Percentiles rank a stretch among this genome's conserved stretches.
Evolutionary conservation across 2,113 vertebrate genomes (phyloP).

Genomic region (Balaenoptera acutorostrata): DNA sequence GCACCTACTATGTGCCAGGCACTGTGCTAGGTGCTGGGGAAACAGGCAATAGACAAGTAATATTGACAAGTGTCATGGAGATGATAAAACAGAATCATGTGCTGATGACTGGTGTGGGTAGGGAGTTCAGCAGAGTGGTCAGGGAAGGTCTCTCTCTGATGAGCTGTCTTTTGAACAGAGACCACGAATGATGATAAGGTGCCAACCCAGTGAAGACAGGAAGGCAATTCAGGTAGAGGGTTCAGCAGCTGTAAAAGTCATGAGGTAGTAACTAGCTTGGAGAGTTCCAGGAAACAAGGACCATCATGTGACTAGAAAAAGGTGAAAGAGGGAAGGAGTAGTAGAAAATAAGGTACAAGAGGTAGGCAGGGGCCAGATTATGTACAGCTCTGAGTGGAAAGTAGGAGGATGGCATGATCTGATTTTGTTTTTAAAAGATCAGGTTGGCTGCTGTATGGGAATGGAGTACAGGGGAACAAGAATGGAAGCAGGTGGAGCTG

Average conservation of each 20-base stretch:
- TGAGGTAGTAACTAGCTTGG: not conserved
- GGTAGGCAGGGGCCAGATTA: not conserved
- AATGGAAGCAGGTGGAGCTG: not conserved
- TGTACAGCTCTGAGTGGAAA: not conserved
- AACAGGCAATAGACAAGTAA: not conserved
- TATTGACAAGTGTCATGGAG: not conserved
- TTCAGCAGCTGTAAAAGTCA: not conserved
- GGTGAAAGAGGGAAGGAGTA: not conserved
- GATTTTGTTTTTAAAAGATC: not conserved
- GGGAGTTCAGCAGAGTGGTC: not conserved
- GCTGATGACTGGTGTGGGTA: not conserved
- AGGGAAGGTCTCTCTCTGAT: not conserved
- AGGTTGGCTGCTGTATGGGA: not conserved
- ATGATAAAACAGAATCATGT: not conserved
- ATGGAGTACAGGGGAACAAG: not conserved
- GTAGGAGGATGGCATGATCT: not conserved
- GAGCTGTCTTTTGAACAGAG: not conserved
- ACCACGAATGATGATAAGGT: not conserved
- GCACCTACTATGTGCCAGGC: not conserved
- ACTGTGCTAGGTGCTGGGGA: not conserved
- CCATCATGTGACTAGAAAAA: not conserved
- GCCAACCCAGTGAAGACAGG: not conserved
- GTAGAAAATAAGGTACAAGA: not conserved
- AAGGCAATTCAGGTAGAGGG: not conserved
- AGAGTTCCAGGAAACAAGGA: not conserved